A percentile compares a stretch with the other conserved stretches of the same genome.
Conservation (phyloP, 2,797 vertebrate genomes). For the Botia almorhae region DNA sequence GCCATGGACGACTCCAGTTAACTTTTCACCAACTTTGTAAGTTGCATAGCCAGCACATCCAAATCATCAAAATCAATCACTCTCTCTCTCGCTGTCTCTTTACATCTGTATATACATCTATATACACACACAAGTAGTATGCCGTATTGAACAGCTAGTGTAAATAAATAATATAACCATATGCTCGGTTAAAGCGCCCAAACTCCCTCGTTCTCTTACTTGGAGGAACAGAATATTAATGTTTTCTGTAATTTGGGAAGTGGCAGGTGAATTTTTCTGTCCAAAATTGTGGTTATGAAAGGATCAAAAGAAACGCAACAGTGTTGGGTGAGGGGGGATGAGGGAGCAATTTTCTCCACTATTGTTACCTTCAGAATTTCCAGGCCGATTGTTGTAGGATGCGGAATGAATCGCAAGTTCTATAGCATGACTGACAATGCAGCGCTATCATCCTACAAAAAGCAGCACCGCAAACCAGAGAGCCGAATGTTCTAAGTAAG, state of each 20-base stretch:
- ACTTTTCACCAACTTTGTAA: not conserved
- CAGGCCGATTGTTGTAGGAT: slow-evolving; percentile 34
- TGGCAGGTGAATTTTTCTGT: slow-evolving; percentile 20
- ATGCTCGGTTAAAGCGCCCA: not conserved
- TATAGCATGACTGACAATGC: slow-evolving; percentile 52
- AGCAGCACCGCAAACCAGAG: slow-evolving; percentile 16
- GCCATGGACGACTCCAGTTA: no score
- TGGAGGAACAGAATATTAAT: not conserved
- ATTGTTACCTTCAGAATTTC: slow-evolving; percentile 55
- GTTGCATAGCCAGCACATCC: not conserved
- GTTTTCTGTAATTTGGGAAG: slow-evolving; percentile 25
- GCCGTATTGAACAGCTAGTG: not conserved
- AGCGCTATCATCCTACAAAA: slow-evolving; percentile 45
- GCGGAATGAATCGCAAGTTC: slow-evolving; percentile 47
- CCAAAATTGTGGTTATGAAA: slow-evolving; percentile 9
- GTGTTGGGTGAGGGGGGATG: no score
- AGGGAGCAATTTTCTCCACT: slow-evolving; percentile 27
- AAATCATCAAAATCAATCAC: not conserved
- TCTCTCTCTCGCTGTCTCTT: not conserved
- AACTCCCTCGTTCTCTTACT: not conserved
- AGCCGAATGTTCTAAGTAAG: slow-evolving; percentile 43
- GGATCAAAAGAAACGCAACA: slow-evolving; percentile 38
- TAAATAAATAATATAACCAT: not conserved
- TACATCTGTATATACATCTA: not conserved
- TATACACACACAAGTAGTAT: not conserved